phyloP scores from a whole-genome alignment of 2,113 vertebrate species.

The Vimba vimba region DNA sequence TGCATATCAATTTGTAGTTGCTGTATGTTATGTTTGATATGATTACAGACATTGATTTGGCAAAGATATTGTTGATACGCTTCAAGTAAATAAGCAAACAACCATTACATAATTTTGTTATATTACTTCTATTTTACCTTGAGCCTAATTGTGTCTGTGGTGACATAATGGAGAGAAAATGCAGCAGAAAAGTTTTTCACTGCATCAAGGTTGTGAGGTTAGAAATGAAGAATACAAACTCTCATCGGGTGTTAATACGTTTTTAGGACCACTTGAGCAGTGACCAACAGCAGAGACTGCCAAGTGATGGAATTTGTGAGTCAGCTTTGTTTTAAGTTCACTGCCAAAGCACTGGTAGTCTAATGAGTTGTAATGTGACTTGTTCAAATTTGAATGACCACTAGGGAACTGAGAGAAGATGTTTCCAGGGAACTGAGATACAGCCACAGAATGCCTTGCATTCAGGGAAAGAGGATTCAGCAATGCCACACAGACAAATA shows the following conservation, averaged over 20 bases:
- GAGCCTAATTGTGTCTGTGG: neutral
- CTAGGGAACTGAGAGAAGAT: conserved; percentile 6
- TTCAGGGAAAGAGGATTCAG: neutral
- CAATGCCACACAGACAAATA: conserved; percentile 10
- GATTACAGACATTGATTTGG: neutral
- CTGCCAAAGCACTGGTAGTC: neutral
- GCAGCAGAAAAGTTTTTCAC: neutral
- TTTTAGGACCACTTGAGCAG: neutral
- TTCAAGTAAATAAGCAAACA: neutral
- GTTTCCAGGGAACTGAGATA: conserved; percentile 1
- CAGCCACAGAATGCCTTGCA: neutral
- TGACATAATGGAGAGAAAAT: neutral
- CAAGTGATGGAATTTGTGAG: neutral
- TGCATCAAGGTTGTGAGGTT: neutral
- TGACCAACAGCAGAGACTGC: neutral
- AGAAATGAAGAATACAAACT: neutral
- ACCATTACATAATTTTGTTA: neutral
- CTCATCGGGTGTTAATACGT: neutral
- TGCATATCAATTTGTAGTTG: neutral
- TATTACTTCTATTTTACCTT: neutral
- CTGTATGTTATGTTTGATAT: neutral
- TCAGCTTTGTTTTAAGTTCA: neutral
- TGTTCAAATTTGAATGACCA: conserved; percentile 2
- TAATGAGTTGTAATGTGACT: conserved; percentile 11
- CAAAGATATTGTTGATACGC: neutral